Evolutionary conservation across 2,888 invertebrate genomes (phyloP).

Genomic region (Tiphia femorata): DNA sequence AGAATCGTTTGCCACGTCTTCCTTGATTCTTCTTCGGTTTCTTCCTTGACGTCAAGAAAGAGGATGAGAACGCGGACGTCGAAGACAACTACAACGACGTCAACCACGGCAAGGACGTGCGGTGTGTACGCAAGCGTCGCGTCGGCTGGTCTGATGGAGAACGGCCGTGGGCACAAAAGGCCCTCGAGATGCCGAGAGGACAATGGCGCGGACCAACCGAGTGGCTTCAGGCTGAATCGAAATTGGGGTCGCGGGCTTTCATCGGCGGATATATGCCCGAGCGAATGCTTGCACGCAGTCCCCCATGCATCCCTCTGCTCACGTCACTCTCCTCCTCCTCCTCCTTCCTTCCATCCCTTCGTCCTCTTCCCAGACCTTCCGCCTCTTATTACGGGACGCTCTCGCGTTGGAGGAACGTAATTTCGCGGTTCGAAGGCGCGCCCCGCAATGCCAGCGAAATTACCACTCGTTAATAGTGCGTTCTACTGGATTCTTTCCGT

Average conservation of each 20-base stretch:
- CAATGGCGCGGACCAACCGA: constrained; percentile 44
- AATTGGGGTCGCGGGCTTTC: constrained; percentile 48
- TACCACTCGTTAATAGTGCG: no score
- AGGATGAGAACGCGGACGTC: constrained; percentile 20
- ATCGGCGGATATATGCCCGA: constrained; percentile 31
- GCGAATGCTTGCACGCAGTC: constrained; percentile 18
- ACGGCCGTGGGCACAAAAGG: constrained; percentile 38
- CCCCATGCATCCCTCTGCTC: constrained; percentile 1
- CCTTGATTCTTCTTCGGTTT: no score
- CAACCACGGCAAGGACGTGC: constrained; percentile 2
- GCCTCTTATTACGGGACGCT: no score
- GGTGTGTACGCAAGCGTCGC: constrained; percentile 24
- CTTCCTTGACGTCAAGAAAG: constrained; percentile 21
- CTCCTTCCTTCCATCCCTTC: neutral
- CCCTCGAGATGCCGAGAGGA: constrained; percentile 41
- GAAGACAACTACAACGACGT: constrained; percentile 19
- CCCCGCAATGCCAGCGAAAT: no score
- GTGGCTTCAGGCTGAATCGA: constrained; percentile 37
- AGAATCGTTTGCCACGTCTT: no score
- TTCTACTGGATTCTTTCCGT: no score
- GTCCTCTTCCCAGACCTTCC: neutral
- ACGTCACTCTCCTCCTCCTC: neutral
- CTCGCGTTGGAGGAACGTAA: no score
- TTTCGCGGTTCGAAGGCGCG: no score
- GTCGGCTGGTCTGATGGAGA: constrained; percentile 35